Conservation (phyloP, 2,797 vertebrate species). For the Sebastiscus tertius region DNA sequence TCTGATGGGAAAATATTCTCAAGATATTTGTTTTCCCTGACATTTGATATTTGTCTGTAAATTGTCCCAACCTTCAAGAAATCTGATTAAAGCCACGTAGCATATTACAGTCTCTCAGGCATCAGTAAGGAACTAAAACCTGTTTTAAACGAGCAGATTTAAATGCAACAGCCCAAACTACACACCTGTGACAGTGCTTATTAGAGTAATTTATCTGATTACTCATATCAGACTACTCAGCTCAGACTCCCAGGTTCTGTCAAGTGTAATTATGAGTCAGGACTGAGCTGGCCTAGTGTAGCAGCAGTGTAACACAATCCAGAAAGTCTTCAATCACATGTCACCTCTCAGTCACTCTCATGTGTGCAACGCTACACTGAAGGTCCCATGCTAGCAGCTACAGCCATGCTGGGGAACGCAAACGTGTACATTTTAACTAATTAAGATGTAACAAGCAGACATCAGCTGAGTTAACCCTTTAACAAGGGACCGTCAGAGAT, state of each 20-base stretch:
- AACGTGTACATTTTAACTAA: neutral
- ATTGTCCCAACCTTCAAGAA: neutral
- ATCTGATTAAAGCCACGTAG: neutral
- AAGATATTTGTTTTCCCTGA: neutral
- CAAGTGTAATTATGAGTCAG: constrained; percentile 21
- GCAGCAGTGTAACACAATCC: constrained; percentile 13
- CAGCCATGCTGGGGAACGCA: neutral
- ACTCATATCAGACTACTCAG: neutral
- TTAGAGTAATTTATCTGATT: neutral
- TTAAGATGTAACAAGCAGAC: neutral
- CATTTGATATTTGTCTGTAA: neutral
- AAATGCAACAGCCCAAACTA: neutral
- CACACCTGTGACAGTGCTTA: neutral
- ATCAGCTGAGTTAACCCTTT: neutral
- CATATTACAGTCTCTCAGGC: neutral
- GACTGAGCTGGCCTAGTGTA: neutral
- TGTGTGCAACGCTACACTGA: constrained; percentile 16
- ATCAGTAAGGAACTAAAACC: neutral
- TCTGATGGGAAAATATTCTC: neutral
- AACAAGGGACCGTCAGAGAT: too few species aligned
- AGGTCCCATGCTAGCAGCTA: neutral
- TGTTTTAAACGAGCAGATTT: neutral
- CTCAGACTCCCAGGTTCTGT: neutral
- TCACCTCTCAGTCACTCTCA: neutral
- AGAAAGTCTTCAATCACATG: constrained; percentile 11